A percentile compares a stretch with the other conserved stretches of the same genome.
These are phyloP conservation scores for Tiliacea citrago DNA, from an alignment of 2,888 invertebrate genomes.

Conservation along the genomic window DNA sequence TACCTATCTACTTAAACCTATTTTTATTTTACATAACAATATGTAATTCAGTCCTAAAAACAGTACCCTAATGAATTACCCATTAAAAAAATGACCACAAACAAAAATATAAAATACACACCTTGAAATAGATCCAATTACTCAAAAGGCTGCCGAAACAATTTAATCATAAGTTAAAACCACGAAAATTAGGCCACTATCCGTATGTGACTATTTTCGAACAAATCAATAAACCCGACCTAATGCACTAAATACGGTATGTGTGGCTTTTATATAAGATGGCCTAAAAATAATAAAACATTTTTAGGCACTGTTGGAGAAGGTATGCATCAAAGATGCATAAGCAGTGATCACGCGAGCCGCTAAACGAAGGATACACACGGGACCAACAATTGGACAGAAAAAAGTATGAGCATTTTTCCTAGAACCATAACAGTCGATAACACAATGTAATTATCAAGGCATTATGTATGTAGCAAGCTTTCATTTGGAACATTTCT, in stretches of 20 bases:
- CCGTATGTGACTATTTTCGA: slow-evolving; percentile 69
- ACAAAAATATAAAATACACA: slow-evolving; percentile 37
- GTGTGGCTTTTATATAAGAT: slow-evolving; percentile 73
- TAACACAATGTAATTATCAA: slow-evolving; percentile 61
- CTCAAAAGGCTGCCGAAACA: slow-evolving; percentile 50
- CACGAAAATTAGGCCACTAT: slow-evolving; percentile 70
- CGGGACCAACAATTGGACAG: neutral
- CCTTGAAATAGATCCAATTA: slow-evolving; percentile 57
- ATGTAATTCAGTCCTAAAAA: slow-evolving; percentile 15
- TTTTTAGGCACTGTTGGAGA: slow-evolving; percentile 69
- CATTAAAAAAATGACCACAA: slow-evolving; percentile 29
- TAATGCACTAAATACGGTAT: slow-evolving; percentile 80
- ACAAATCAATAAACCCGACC: slow-evolving; percentile 75
- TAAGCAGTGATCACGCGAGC: slow-evolving; percentile 77
- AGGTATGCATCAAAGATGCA: slow-evolving; percentile 83
- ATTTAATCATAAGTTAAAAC: slow-evolving; percentile 60
- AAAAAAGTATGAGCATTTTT: slow-evolving; percentile 45
- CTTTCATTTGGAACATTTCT: slow-evolving; percentile 46
- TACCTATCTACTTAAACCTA: neutral
- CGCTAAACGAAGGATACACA: slow-evolving; percentile 55
- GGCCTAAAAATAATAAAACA: slow-evolving; percentile 88
- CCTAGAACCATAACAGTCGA: slow-evolving; percentile 56
- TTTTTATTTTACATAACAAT: neutral
- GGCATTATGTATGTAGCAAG: slow-evolving; percentile 49
- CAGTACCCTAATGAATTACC: slow-evolving; percentile 16